Conservation (phyloP, 2,888 invertebrate species). For the Polydrusus cervinus region DNA sequence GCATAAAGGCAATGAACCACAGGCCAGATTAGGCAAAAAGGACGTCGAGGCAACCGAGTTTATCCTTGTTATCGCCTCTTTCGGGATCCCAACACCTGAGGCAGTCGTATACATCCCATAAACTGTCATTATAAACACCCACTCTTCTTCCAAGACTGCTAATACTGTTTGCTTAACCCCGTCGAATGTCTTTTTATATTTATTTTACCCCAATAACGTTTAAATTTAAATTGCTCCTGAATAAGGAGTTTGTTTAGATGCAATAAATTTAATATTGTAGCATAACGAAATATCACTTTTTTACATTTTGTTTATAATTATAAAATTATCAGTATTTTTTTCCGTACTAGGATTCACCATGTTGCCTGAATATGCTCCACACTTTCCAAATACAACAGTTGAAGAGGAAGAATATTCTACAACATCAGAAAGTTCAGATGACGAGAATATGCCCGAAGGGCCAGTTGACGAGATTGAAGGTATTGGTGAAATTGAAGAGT, state of each 20-base stretch:
- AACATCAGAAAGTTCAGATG: no score
- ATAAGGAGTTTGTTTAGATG: background rate
- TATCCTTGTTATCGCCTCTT: conserved; percentile 72
- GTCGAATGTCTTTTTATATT: conserved; percentile 56
- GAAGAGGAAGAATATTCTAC: no score
- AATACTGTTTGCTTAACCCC: conserved; percentile 54
- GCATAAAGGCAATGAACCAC: conserved; percentile 67
- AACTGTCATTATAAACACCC: conserved; percentile 64
- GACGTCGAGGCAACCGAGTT: conserved; percentile 65
- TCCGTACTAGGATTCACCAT: no score
- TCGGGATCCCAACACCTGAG: conserved; percentile 70
- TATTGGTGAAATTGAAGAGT: no score
- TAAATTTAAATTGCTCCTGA: conserved; percentile 21
- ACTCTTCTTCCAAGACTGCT: conserved; percentile 56
- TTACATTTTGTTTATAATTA: no score
- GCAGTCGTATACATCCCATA: conserved; percentile 62
- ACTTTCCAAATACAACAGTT: no score
- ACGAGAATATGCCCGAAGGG: no score
- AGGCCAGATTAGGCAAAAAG: conserved; percentile 67
- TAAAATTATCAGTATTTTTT: no score
- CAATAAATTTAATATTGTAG: background rate
- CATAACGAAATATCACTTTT: no score
- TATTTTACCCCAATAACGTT: conserved; percentile 52
- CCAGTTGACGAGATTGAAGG: no score
- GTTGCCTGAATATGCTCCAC: no score